phyloP scores from a whole-genome alignment of 1,140 invertebrate species.

The Drosophila repletoides region DNA sequence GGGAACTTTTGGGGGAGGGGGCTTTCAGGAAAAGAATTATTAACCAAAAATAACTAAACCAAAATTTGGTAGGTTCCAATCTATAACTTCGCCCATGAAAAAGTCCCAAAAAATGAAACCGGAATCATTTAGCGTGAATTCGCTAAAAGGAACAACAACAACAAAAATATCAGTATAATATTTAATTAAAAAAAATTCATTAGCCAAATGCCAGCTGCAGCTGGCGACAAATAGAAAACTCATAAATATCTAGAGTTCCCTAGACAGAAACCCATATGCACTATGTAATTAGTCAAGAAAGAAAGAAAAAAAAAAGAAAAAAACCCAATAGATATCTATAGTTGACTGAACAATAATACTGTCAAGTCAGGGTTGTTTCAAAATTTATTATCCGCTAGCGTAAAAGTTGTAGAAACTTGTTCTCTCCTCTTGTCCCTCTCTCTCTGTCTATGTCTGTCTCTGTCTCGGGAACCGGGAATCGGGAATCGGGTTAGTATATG shows the following conservation, averaged over 20 bases:
- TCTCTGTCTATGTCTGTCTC: no score
- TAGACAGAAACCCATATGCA: slow-evolving; percentile 3
- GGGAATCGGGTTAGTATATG: slow-evolving; percentile 2
- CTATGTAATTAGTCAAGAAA: slow-evolving; percentile 4
- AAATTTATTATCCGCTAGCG: slow-evolving; percentile 12
- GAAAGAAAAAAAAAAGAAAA: background rate
- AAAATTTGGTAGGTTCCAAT: no score
- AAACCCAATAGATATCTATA: slow-evolving; percentile 14
- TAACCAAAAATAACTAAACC: no score
- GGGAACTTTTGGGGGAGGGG: no score
- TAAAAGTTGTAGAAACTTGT: background rate
- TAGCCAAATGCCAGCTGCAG: background rate
- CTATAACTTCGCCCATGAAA: no score
- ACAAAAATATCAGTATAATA: slow-evolving; percentile 2
- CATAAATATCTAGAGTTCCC: no score
- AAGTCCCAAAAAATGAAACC: slow-evolving; percentile 37
- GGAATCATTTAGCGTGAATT: slow-evolving; percentile 40
- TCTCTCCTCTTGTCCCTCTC: no score
- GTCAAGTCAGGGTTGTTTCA: background rate
- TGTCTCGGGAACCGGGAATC: no score
- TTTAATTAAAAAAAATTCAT: slow-evolving; percentile 20
- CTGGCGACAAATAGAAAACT: no score
- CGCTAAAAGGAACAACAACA: slow-evolving; percentile 23
- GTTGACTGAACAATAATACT: slow-evolving; percentile 9
- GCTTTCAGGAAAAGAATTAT: no score